Evolutionary conservation across 2,797 vertebrate species (phyloP).

Genomic region (Falco naumanni): DNA sequence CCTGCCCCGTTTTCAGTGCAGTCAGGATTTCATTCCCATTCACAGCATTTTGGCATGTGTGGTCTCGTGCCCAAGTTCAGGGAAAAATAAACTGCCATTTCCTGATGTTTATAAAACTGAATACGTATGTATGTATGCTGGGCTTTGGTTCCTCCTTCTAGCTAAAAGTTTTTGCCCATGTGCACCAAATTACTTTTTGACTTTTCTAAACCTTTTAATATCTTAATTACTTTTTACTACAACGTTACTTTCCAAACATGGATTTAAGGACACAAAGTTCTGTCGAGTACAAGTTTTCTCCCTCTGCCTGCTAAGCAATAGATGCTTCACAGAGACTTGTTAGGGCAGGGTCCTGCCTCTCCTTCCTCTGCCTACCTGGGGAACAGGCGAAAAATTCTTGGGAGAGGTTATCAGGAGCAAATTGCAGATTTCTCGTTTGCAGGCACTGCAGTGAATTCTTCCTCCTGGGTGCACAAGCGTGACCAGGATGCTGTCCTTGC

Average conservation of each 20-base stretch:
- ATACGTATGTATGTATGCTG: background rate
- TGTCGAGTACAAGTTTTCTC: accelerated
- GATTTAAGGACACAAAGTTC: background rate
- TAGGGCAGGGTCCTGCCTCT: background rate
- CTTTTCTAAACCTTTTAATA: background rate
- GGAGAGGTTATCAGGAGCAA: background rate
- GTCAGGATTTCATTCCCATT: background rate
- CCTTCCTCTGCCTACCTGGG: background rate
- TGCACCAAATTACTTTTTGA: background rate
- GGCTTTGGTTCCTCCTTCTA: background rate
- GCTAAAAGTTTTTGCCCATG: background rate
- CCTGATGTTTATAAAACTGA: background rate
- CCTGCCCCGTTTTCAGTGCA: background rate
- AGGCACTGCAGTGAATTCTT: background rate
- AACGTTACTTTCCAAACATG: background rate
- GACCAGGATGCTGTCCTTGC: background rate
- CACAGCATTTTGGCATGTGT: background rate
- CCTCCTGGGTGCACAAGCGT: background rate
- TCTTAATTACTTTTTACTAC: background rate
- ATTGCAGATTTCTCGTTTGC: accelerated
- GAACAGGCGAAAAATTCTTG: background rate
- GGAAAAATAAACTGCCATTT: background rate
- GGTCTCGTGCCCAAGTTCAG: background rate
- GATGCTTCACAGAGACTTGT: background rate
- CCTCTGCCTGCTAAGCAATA: background rate